Evolutionary conservation across 2,113 vertebrate species (phyloP), one percentile per base, ranked within the genome.

Genomic region (Mastomys natalensis): DNA sequence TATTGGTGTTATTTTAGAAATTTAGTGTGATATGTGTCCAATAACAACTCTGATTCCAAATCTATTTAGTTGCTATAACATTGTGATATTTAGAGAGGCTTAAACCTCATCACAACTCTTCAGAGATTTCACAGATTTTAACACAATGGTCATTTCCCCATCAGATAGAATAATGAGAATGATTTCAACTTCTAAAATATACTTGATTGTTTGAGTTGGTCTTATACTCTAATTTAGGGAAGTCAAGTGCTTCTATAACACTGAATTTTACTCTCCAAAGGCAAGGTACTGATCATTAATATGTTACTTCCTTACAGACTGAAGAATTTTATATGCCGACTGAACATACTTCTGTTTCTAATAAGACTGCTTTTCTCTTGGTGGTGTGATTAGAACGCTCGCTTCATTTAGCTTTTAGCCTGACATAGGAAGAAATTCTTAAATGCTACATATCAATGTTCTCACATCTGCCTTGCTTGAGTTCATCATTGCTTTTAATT

Each of bases 141-240:
- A 34, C 13, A 89, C 37, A 62, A 51, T 80, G 60, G 24, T 13
- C 53, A 73, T 53, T 89, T 90, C 40, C 15, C 24, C 3, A 86
- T 82, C 51, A 77, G 11, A 73, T 82, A 29, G 37, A 82, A 89
- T 89, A 2, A 26, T 80, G 88, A 62, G 86, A 95, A 92, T 82
- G 70, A 73, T 89, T 95, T 95, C 60, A 82, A 48, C n/a, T 72
- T 95, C n/a, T 92, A 60, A 87, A 72, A 95, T 77, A 31, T 66
- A 81, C 72, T 96, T 19, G 76, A 9, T 24, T 93, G 34, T 91
- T 81, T 43, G 21, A 66, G 12, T 89, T 85, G 55, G 78, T 87
- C 91, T 93, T 87, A 51, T 5, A 74, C 16, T 66, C 86, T 6
- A 66, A 40, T 82, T 95, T 86, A 53, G 40, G 26, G 1, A 96